Base-by-base conservation (phyloP, 2,797 vertebrate genomes). In the Halcyon leucocephala region DNA sequence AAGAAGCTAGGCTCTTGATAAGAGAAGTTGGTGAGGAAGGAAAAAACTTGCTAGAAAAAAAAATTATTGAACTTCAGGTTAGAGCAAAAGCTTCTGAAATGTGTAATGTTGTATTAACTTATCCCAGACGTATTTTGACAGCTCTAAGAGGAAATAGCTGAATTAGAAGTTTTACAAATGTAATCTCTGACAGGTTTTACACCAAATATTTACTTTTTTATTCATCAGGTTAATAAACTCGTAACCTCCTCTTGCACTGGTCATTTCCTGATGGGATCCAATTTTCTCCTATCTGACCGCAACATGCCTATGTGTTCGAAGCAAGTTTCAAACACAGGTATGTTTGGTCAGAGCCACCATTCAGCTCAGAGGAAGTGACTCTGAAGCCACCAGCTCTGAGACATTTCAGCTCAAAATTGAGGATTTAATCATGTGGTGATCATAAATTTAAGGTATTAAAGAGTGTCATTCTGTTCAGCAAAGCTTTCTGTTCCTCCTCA, bases 131-230 rank as follows among this genome's bases (percentile, higher is more conserved):
- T 89, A 90, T 90, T 96, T 93, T 97, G 93, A 95, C 93, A 96
- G 80, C 90, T 92, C 39, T 48, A 83, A 94, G 79, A 90, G 65
- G 93, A 97, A 97, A 96, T 76, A 92, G 90, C 84, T 96, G 96
- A 97, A 96, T 92, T 95, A 95, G 93, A 96, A 95, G 82, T 96
- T 95, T 97, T 89, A 83, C 82, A 95, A 92, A 74, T 82, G 67
- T 70, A 91, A 90, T 93, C 90, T 97, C 92, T 96, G 94, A 90
- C 79, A 92, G 89, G 69, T 87, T 91, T 95, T 92, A 90, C 81
- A 89, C 70, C 90, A 97, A 97, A 95, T 97, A 90, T 95, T 97
- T 97, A 93, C 91, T 86, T 90, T 95, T 95, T 94, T 95, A 91
- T 95, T 96, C 94, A 92, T 91, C 89, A 86, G 93, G 85, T 96